Conservation (phyloP, 2,797 vertebrate species). For the Sternarchorhynchus goeldii region DNA sequence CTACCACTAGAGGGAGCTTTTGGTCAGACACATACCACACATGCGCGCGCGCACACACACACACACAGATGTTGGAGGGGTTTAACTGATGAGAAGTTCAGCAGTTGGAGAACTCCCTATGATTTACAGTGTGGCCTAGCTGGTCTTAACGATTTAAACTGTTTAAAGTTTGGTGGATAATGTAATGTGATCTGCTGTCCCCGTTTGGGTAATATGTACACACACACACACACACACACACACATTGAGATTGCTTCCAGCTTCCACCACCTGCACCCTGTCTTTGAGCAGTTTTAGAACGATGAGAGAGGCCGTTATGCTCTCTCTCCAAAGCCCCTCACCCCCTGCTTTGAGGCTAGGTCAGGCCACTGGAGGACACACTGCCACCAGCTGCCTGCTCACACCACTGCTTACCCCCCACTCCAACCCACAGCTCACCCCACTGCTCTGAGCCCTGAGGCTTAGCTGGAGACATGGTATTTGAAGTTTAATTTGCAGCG, state of each 20-base stretch:
- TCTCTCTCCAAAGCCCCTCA: constrained; percentile 15
- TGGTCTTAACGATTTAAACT: constrained; percentile 78
- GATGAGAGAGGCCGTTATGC: constrained; percentile 25
- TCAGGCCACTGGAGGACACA: constrained; percentile 15
- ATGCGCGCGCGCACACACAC: constrained; percentile 52
- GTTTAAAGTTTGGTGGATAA: constrained; percentile 74
- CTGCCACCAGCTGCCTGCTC: constrained; percentile 45
- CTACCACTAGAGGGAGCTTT: background rate
- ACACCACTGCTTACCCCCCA: background rate
- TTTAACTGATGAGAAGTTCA: constrained; percentile 72
- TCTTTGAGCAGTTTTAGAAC: constrained; percentile 32
- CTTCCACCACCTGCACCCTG: constrained; percentile 49
- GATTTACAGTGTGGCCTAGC: constrained; percentile 75
- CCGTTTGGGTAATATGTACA: constrained; percentile 42
- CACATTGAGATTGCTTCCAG: constrained; percentile 19
- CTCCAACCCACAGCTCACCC: no score
- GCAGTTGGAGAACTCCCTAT: constrained; percentile 71
- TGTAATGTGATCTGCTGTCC: constrained; percentile 71
- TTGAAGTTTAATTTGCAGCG: no score
- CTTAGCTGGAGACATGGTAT: no score
- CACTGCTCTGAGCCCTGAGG: no score
- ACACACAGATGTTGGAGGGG: constrained; percentile 72
- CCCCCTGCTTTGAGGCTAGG: background rate
- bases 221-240: constrained; percentile 28
- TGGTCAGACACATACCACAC: background rate